phyloP scores from a whole-genome alignment of 2,888 invertebrate genomes.

The Acrobasis suavella region DNA sequence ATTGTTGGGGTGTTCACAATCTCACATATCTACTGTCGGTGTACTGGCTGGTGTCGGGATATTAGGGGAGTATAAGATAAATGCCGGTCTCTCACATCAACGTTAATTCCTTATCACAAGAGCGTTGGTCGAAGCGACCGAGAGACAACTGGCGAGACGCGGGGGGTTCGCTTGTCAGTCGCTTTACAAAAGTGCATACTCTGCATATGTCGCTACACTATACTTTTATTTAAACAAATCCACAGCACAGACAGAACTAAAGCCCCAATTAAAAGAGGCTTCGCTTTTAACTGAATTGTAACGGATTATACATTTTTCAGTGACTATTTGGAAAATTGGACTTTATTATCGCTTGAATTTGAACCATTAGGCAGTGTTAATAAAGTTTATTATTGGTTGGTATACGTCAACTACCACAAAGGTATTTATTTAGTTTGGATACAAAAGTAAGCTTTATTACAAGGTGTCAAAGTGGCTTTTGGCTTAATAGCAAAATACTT shows the following conservation, averaged over 20 bases:
- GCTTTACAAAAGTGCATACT: no score
- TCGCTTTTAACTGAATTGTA: not conserved
- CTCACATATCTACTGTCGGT: no score
- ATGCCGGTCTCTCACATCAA: no score
- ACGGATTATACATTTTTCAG: conserved; percentile 12
- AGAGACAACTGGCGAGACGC: no score
- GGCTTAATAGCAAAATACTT: not conserved
- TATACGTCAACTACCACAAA: not conserved
- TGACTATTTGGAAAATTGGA: not conserved
- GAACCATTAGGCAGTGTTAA: not conserved
- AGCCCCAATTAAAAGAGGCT: conserved; percentile 1
- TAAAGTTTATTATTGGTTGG: not conserved
- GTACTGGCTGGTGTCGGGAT: no score
- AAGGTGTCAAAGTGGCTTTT: conserved; percentile 7
- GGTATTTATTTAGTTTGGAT: not conserved
- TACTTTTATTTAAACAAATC: not conserved
- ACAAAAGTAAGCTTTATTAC: conserved; percentile 4
- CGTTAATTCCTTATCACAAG: no score
- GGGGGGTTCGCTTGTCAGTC: no score
- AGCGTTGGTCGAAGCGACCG: no score
- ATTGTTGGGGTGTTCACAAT: no score
- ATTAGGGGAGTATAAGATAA: no score
- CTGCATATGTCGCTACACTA: no score
- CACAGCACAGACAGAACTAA: not conserved
- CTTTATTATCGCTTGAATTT: not conserved